Evolutionary conservation across 2,113 vertebrate genomes (phyloP), one percentile per base, ranked within the genome.

Genomic region (Noctilio leporinus): DNA sequence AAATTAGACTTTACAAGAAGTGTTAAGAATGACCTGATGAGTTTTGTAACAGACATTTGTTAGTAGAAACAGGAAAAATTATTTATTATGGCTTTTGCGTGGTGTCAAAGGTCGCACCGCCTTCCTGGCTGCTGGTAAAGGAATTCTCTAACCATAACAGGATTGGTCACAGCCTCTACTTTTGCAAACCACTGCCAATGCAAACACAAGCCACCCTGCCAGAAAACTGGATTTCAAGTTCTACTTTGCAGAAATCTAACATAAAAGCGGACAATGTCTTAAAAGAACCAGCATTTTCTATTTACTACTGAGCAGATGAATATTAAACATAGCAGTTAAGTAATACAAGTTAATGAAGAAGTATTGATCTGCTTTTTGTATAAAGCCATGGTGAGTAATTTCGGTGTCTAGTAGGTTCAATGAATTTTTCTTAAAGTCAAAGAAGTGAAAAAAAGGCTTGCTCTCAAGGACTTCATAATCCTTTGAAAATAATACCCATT

Each of bases 231-330:
- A 77, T 91, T 89, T 84, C n/a, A 38, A 30, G 81, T n/a, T 53
- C 80, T 75, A 77, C 38, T 53, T 91, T 91, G 93, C 22, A 38
- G 22, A 94, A 91, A 75, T 88, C 59, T 65, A 72, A 22, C 51
- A 15, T 51, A 91, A 43, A 95, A 93, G 89, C n/a, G 85, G 22
- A 47, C 7, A 86, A 22, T 72, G 20, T 84, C 57, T 92, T 57
- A 70, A 95, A 94, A 94, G 95, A 87, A 90, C 38, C 40, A 94
- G 30, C 38, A 70, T 96, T 93, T 97, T 84, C 64, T 76, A 28
- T 72, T 84, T 59, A 26, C 38, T 82, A 38, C 3, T 65, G 11
- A 90, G 49, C 38, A 35, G 35, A 45, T 70, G 14, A 89, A 59
- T 65, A 49, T 77, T 86, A 88, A 81, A 77, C 30, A 40, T 51